Percentiles rank a stretch among this genome's conserved stretches.
Conservation (phyloP, 2,888 invertebrate genomes). For the Habrosyne pyritoides region DNA sequence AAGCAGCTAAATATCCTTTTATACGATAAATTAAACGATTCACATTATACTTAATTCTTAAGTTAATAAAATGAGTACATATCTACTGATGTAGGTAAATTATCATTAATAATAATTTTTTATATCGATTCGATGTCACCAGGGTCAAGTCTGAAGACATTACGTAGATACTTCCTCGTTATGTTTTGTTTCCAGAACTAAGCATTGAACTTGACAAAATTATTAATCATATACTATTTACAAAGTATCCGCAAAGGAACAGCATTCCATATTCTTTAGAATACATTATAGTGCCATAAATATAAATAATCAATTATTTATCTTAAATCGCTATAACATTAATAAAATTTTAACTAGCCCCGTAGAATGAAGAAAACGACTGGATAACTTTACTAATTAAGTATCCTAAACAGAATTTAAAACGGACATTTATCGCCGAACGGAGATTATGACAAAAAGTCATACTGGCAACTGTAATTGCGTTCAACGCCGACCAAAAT, state of each 20-base stretch:
- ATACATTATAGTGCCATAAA: neutral
- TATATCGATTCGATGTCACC: neutral
- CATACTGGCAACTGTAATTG: conserved; percentile 76
- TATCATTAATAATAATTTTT: neutral
- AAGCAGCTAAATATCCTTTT: too few relatives aligned
- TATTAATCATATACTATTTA: neutral
- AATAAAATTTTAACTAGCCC: conserved; percentile 38
- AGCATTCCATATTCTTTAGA: neutral
- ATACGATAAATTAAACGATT: too few relatives aligned
- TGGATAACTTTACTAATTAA: conserved; percentile 59
- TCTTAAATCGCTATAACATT: conserved; percentile 2
- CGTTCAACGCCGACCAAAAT: conserved; percentile 79
- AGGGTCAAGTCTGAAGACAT: neutral
- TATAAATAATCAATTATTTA: neutral
- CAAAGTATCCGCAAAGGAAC: neutral
- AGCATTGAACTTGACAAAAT: neutral
- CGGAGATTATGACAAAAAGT: conserved; percentile 72
- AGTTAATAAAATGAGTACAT: neutral
- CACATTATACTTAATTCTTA: too few relatives aligned
- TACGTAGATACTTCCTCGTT: neutral
- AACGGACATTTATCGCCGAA: conserved; percentile 61
- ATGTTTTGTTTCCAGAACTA: neutral
- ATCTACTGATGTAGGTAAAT: neutral
- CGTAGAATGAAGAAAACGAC: conserved; percentile 37
- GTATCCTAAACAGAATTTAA: conserved; percentile 52